phyloP scores from a whole-genome alignment of 2,113 vertebrate genomes.

The Sinocyclocheilus grahami region DNA sequence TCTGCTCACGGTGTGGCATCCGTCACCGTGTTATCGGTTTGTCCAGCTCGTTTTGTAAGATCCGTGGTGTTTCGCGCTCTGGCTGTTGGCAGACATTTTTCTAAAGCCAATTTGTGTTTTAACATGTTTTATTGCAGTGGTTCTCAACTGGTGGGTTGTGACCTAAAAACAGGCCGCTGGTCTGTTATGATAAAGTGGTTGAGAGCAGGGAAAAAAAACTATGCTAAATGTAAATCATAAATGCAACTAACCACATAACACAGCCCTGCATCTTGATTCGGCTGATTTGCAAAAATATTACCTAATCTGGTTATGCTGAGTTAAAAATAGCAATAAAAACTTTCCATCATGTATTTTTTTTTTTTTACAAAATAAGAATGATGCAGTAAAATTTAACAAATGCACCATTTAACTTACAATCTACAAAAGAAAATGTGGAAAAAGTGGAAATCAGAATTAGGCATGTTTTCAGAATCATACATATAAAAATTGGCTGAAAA shows the following conservation, averaged over 20 bases:
- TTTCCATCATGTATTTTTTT: too few species aligned
- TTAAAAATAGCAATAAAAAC: too few species aligned
- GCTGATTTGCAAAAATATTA: background rate
- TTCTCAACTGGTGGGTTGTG: conserved; percentile 15
- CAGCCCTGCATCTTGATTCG: background rate
- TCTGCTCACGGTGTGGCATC: background rate
- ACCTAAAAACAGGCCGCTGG: background rate
- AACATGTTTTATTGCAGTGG: background rate
- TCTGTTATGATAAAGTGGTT: background rate
- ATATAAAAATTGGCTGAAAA: too few species aligned
- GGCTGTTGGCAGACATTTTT: background rate
- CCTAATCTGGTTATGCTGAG: too few species aligned
- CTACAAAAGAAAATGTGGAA: too few species aligned
- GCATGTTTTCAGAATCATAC: too few species aligned
- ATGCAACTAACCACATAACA: background rate
- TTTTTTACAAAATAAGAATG: too few species aligned
- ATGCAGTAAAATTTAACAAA: too few species aligned
- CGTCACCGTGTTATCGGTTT: conserved; percentile 9
- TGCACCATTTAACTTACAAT: too few species aligned
- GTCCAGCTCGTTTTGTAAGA: conserved; percentile 24
- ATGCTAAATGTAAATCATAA: background rate
- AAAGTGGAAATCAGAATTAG: too few species aligned
- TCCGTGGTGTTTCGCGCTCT: background rate
- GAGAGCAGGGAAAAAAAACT: background rate
- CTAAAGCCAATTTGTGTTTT: background rate